phyloP scores from a whole-genome alignment of 2,888 invertebrate species.

The Venustoraphidia nigricollis region DNA sequence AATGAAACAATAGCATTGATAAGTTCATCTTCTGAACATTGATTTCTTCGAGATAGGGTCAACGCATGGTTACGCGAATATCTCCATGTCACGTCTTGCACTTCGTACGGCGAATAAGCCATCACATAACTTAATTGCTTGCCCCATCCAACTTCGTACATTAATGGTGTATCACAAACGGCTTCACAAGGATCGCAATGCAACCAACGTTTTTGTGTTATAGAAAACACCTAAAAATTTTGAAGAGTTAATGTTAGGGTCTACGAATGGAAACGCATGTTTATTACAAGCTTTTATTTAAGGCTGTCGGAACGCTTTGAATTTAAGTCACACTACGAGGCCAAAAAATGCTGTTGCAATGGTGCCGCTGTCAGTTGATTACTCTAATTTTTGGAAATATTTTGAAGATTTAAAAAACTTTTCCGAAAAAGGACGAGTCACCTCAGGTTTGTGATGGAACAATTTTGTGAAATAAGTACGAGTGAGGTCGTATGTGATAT shows the following conservation, averaged over 20 bases:
- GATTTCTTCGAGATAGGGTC: slow-evolving; percentile 34
- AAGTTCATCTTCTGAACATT: slow-evolving; percentile 45
- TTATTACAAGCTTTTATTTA: no score
- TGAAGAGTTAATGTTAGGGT: slow-evolving; percentile 2
- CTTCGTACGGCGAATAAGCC: slow-evolving; percentile 74
- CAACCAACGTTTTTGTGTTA: slow-evolving; percentile 63
- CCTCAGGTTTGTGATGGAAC: no score
- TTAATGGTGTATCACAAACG: slow-evolving; percentile 67
- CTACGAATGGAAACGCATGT: neutral
- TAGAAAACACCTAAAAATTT: slow-evolving; percentile 54
- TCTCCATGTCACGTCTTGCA: slow-evolving; percentile 92
- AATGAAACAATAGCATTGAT: slow-evolving; percentile 38
- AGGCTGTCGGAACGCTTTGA: no score
- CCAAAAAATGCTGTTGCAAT: no score
- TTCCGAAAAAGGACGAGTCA: no score
- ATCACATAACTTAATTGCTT: slow-evolving; percentile 77
- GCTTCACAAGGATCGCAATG: slow-evolving; percentile 95
- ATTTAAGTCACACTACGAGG: no score
- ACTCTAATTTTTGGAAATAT: no score
- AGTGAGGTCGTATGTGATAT: no score
- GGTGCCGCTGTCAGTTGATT: no score
- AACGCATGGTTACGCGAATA: slow-evolving; percentile 40
- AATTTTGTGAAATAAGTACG: no score
- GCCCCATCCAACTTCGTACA: slow-evolving; percentile 84
- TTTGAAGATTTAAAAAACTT: no score